phyloP scores from a whole-genome alignment of 2,888 invertebrate genomes.

The Sympetrum striolatum region DNA sequence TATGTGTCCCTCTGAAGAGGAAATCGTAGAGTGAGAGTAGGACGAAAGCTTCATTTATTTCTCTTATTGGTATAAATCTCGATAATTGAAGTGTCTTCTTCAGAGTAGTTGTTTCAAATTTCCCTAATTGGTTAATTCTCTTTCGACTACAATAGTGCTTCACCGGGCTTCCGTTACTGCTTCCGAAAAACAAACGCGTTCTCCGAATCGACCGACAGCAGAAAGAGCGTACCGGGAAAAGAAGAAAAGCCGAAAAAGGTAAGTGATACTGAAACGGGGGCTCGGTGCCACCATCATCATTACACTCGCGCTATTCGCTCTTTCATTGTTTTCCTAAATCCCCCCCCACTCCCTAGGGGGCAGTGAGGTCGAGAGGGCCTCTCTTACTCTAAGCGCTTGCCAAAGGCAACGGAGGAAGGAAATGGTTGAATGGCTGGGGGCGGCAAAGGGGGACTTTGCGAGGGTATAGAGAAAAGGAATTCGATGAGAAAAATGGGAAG shows the following conservation, averaged over 20 bases:
- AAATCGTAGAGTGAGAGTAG: too few relatives aligned
- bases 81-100: too few relatives aligned
- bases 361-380: not conserved
- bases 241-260: not conserved
- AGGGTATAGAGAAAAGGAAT: not conserved
- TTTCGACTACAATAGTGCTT: too few relatives aligned
- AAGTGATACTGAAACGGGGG: not conserved
- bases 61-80: too few relatives aligned
- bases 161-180: too few relatives aligned
- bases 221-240: not conserved
- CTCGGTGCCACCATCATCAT: not conserved
- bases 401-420: not conserved
- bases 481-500: not conserved
- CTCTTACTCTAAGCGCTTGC: not conserved
- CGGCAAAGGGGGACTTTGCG: not conserved
- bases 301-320: not conserved
- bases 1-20: too few relatives aligned
- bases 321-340: not conserved
- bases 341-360: not conserved
- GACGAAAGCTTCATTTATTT: too few relatives aligned
- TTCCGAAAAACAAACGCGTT: not conserved
- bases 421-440: not conserved
- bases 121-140: too few relatives aligned
- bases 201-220: not conserved
- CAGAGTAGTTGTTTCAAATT: too few relatives aligned